Base-by-base conservation (phyloP, 2,113 vertebrate genomes). In the Cairina moschata region DNA sequence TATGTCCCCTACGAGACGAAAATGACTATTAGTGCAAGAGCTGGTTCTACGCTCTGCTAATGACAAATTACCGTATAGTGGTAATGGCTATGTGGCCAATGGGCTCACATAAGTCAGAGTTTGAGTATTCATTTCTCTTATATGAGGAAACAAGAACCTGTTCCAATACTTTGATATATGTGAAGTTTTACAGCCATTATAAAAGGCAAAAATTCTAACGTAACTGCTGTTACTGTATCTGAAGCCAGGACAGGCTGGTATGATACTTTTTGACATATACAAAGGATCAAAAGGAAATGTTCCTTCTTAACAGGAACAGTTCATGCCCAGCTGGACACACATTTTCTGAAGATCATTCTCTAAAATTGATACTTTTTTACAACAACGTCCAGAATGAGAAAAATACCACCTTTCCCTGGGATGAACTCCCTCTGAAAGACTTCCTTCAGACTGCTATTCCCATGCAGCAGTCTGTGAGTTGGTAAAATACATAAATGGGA, bases 401-500 rank as follows among this genome's bases (percentile, higher is more conserved):
- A 88, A 94, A 86, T 31, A 67, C 88, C 87, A 99, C 99, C 99
- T 98, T 75, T 97, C 71, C 98, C 98, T 8, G 98, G 96, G 85
- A 98, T 85, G 13, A 98, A 97, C 9, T 97, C 97, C 92, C 96
- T 97, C 93, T 94, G 97, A 31, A 99, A 96, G 73, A 94, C 71
- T 12, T 97, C 95, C 96, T 98, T 98, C 55, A 99, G 96, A 11
- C 93, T 91, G 97, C 98, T 98, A 65, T 96, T 98, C 13, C 99
- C 98, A 1, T 98, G 98, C 28, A 99, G 86, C 69, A 99, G 98
- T 9, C 99, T 97, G 92, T 99, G 99, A 84, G 97, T 98, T 4
- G 98, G 98, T 66, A 99, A 98, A 96, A 99, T 97, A 86, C 96
- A 98, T 67, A 99, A 88, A 67, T 99, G 99, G 34, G 99, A 99